Evolutionary conservation across 2,797 vertebrate species (phyloP).

Genomic region (Gymnocypris eckloni): DNA sequence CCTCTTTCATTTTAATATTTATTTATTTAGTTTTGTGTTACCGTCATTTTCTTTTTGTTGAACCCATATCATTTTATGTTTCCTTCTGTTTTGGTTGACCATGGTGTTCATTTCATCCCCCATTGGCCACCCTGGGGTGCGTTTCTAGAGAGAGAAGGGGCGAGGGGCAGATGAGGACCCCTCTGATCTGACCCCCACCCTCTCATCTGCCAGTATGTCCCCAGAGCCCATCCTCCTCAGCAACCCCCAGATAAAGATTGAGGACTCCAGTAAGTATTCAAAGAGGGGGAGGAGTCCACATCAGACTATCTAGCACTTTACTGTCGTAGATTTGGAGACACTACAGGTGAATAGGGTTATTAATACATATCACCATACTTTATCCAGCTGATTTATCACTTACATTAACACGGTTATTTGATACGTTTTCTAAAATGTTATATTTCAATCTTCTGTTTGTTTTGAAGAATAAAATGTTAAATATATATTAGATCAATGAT

Average conservation of each 20-base stretch:
- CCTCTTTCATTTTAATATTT: constrained; percentile 29
- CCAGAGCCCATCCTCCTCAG: constrained; percentile 79
- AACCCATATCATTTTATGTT: constrained; percentile 56
- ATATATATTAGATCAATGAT: not conserved
- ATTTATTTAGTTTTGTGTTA: constrained; percentile 35
- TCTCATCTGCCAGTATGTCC: constrained; percentile 80
- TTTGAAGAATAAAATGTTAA: not conserved
- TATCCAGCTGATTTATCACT: not conserved
- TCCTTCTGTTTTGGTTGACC: constrained; percentile 64
- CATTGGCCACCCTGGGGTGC: constrained; percentile 65
- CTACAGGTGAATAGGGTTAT: not conserved
- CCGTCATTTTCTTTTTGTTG: constrained; percentile 47
- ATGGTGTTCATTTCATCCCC: constrained; percentile 69
- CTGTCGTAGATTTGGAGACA: not conserved
- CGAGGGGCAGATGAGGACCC: constrained; percentile 80
- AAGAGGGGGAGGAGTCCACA: not conserved
- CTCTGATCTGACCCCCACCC: constrained; percentile 75
- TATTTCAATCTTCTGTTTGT: not conserved
- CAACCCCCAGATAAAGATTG: constrained; percentile 82
- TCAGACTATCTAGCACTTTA: not conserved
- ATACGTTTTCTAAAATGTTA: not conserved
- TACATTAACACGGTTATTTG: too few relatives aligned
- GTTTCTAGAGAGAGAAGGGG: constrained; percentile 86
- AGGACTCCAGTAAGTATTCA: constrained; percentile 82
- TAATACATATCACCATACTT: not conserved